A percentile compares a stretch with the other conserved stretches of the same genome.
Evolutionary conservation across 1,140 invertebrate species (phyloP).

Genomic region (Anoplophora glabripennis): DNA sequence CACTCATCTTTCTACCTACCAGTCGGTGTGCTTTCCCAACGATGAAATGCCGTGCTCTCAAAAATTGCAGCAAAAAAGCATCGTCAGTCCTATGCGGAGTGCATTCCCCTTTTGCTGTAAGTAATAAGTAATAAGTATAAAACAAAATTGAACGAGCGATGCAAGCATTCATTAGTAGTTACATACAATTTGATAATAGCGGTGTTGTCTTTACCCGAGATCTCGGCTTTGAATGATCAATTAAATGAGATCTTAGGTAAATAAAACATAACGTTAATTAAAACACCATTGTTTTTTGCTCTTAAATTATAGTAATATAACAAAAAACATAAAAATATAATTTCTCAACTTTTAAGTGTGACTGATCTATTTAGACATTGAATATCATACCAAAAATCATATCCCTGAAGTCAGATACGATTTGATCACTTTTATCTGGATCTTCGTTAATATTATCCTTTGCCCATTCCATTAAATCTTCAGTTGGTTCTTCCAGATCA

Average conservation of each 20-base stretch:
- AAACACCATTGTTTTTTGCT: not conserved
- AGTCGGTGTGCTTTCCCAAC: constrained; percentile 76
- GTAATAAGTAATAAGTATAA: not conserved
- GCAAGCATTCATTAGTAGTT: not conserved
- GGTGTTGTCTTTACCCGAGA: not conserved
- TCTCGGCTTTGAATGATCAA: not conserved
- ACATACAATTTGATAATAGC: constrained; percentile 4
- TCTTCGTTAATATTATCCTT: constrained; percentile 52
- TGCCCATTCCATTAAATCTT: constrained; percentile 41
- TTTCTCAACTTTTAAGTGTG: not conserved
- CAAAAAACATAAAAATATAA: not conserved
- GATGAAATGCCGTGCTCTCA: constrained; percentile 79
- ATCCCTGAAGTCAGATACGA: constrained; percentile 64
- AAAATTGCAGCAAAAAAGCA: constrained; percentile 76
- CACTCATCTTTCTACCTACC: constrained; percentile 60
- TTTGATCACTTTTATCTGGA: constrained; percentile 48
- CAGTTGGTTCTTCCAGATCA: constrained; percentile 33
- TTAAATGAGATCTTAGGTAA: not conserved
- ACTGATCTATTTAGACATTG: not conserved
- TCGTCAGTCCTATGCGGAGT: constrained; percentile 76
- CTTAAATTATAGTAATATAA: not conserved
- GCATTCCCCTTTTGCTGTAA: constrained; percentile 70
- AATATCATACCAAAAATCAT: constrained; percentile 70
- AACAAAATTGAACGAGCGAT: too few species aligned
- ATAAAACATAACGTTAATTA: not conserved